These are phyloP conservation scores for Anastrepha ludens DNA, from an alignment of 1,140 invertebrate species.

Conservation along the genomic window DNA sequence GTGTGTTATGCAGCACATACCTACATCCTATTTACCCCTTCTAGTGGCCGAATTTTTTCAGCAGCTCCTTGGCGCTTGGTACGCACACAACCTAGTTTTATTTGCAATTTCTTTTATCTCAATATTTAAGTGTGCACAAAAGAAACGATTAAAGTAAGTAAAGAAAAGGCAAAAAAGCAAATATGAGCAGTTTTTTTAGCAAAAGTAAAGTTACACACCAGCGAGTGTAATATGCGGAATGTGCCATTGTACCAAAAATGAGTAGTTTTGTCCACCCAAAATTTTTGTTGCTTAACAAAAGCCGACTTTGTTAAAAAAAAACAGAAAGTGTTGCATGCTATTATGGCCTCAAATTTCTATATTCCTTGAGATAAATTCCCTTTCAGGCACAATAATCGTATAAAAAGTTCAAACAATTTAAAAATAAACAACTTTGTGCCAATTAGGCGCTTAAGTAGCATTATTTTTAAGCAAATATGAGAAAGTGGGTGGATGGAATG, in stretches of 20 bases:
- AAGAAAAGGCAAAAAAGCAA: not conserved
- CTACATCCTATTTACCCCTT: not conserved
- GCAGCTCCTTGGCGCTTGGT: not conserved
- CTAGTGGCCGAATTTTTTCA: not conserved
- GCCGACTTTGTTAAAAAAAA: not conserved
- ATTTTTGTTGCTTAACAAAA: not conserved
- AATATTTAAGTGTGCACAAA: constrained; percentile 41
- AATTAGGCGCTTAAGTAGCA: constrained; percentile 45
- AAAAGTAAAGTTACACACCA: no score
- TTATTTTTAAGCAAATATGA: constrained; percentile 30
- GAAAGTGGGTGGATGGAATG: not conserved
- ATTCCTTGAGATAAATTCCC: not conserved
- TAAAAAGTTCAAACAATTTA: not conserved
- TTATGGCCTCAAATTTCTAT: not conserved
- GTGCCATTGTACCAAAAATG: not conserved
- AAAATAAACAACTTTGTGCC: constrained; percentile 17
- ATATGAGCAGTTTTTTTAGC: no score
- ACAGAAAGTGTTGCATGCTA: not conserved
- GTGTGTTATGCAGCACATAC: not conserved
- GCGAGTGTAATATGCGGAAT: not conserved
- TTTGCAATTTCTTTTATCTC: constrained; percentile 40
- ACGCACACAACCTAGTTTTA: not conserved
- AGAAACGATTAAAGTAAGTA: constrained; percentile 10
- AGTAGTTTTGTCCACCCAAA: not conserved
- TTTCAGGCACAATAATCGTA: not conserved